Base-by-base conservation (phyloP, 2,797 vertebrate species). In the Pangasius larnaudii region DNA sequence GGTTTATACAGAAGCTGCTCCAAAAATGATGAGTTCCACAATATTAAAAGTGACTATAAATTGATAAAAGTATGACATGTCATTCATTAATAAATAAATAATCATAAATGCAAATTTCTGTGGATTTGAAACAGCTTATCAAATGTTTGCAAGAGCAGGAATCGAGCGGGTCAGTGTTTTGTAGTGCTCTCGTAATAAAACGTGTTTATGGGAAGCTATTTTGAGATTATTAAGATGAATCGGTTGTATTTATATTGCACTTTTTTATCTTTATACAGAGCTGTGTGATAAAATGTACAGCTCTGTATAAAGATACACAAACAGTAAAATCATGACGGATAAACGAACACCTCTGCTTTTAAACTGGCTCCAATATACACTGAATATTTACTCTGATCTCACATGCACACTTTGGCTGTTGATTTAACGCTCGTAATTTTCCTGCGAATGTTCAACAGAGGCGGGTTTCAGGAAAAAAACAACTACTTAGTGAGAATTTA, bases 191-290 rank as follows among this genome's bases (percentile, higher is more conserved):
- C 3, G 24, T 53, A 9, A 78, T n/a, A 53, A 53, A 53, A 61
- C 33, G 6, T 36, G 30, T 27, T 80, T 80, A 39, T 7, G 5
- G 19, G 56, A 13, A 13, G 22, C 33, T n/a, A 61, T 61, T 58
- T 58, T 61, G 30, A 36, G 53, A 56, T 63, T 71, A 30, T 84
- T 67, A 30, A 84, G 16, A 56, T 63, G 63, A 90, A 84, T 85
- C 53, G 22, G 58, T 75, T 67, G 61, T 85, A 30, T 81, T 81
- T 16, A 75, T 92, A 91, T 92, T 91, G 89, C 90, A 63, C 46
- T 46, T 46, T 46, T 46, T 9, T 9, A 46, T 46, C 46, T 46
- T 46, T 46, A 46, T 46, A 46, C 7, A 46, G 46, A 46, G 86
- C 86, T 83, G 53, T 61, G 71, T 89, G 87, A 85, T 74, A 78